Percentiles rank a stretch among this genome's conserved stretches.
These are phyloP conservation scores for Heliocidaris tuberculata DNA, from an alignment of 35 echinoderm and acorn worm genomes.

Conservation along the genomic window DNA sequence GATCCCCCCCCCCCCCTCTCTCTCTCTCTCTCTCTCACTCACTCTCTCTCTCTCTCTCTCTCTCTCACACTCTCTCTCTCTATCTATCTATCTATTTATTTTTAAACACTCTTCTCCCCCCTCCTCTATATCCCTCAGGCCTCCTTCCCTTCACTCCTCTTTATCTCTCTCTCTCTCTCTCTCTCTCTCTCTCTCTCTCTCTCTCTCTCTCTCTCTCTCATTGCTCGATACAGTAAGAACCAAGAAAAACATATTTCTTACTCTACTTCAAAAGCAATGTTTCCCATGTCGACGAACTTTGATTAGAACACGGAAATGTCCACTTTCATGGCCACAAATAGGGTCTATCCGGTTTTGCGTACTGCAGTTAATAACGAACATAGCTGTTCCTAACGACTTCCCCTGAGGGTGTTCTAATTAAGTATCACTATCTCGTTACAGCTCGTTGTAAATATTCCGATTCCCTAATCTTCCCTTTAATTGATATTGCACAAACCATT, in stretches of 20 bases:
- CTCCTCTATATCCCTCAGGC: too few relatives aligned
- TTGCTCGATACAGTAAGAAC: too few relatives aligned
- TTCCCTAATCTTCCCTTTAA: neutral
- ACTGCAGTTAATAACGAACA: neutral
- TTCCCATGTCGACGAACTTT: neutral
- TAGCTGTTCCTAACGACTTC: neutral
- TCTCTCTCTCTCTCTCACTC: too few relatives aligned
- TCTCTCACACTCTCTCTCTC: too few relatives aligned
- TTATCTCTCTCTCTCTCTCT: too few relatives aligned
- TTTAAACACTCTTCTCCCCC: too few relatives aligned
- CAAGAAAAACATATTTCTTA: neutral
- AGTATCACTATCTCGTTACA: constrained; percentile 6
- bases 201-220: too few relatives aligned
- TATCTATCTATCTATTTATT: too few relatives aligned
- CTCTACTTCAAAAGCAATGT: neutral
- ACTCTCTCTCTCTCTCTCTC: too few relatives aligned
- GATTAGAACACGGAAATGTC: neutral
- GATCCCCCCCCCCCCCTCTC: too few relatives aligned
- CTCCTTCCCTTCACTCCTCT: too few relatives aligned
- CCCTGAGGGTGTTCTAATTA: neutral
- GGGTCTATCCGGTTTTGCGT: neutral
- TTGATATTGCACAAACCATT: constrained; percentile 6
- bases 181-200: too few relatives aligned
- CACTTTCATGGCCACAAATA: constrained; percentile 1
- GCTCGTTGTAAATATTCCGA: constrained; percentile 10